Evolutionary conservation across 2,113 vertebrate genomes (phyloP), one percentile per base, ranked within the genome.

Genomic region (Phylloscopus trochiloides): DNA sequence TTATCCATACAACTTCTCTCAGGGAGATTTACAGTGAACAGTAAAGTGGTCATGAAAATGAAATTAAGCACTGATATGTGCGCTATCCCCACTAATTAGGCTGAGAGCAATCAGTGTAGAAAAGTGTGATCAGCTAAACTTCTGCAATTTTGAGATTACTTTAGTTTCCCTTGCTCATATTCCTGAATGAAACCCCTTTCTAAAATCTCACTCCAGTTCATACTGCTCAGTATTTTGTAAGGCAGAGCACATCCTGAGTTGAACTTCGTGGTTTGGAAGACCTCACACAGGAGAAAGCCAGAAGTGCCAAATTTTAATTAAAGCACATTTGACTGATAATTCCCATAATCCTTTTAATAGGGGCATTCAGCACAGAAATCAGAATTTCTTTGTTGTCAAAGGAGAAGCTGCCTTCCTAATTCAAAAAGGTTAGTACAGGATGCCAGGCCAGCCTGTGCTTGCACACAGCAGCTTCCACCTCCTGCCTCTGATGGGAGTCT

Each of bases 231-330:
- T 66, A 40, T 85, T 87, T 91, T 82, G 52, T 32, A 78, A 59
- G 73, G 68, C 90, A 84, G 51, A 63, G 21, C 34, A 40, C 1
- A 21, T 89, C 86, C 94, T 81, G 22, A 84, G 25, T 12, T 92
- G 84, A 67, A 73, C 48, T 80, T 1, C 0, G 42, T 76, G 47
- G 24, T 55, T 88, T 71, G n/a, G 48, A 81, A 91, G 80, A 78
- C 52, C 57, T 84, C 76, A 84, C 40, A 50, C 36, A 40, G 63
- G 40, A 78, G 72, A 91, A 74, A 95, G 80, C 14, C 36, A 81
- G n/a, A 87, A 89, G 52, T 51, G 86, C 80, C 91, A 95, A 87
- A 87, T 42, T 71, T 88, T 95, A 94, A 96, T 96, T 95, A 95
- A 89, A 84, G 51, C 32, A 51, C 25, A 29, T 55, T 96, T 89